A percentile compares a stretch with the other conserved stretches of the same genome.
phyloP scores from a whole-genome alignment of 1,140 invertebrate genomes.

The Ceratina australensis region DNA sequence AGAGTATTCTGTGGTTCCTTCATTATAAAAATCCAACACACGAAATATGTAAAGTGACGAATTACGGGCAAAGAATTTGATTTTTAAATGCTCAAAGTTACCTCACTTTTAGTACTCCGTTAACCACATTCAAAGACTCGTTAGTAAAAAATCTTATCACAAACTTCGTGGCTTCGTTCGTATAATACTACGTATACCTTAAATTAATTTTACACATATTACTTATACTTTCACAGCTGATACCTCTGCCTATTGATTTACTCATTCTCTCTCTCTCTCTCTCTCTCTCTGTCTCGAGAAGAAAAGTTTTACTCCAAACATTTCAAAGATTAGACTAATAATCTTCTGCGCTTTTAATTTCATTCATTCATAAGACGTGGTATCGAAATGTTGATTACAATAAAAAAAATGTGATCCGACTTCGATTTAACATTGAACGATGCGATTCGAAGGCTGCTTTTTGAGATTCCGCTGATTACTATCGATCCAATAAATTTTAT shows the following conservation, averaged over 20 bases:
- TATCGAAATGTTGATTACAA: background rate
- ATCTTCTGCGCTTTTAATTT: constrained; percentile 27
- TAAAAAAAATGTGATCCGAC: background rate
- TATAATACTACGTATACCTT: constrained; percentile 1
- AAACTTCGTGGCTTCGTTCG: constrained; percentile 7
- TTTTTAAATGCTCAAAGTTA: constrained; percentile 22
- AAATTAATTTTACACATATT: constrained; percentile 25
- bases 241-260: background rate
- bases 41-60: background rate
- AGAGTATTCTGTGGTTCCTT: background rate
- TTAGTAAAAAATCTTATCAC: constrained; percentile 42
- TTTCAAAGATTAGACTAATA: constrained; percentile 18
- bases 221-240: constrained; percentile 40
- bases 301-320: constrained; percentile 19
- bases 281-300: too few relatives aligned
- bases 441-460: background rate
- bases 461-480: background rate
- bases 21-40: background rate
- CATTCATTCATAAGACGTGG: background rate
- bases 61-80: background rate
- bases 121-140: constrained; percentile 18
- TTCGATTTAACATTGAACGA: background rate
- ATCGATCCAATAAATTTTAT: background rate
- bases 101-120: constrained; percentile 5
- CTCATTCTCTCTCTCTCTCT: too few relatives aligned